Evolutionary conservation across 1,140 invertebrate genomes (phyloP), one percentile per base, ranked within the genome.

Genomic region (Drosophila ironensis): DNA sequence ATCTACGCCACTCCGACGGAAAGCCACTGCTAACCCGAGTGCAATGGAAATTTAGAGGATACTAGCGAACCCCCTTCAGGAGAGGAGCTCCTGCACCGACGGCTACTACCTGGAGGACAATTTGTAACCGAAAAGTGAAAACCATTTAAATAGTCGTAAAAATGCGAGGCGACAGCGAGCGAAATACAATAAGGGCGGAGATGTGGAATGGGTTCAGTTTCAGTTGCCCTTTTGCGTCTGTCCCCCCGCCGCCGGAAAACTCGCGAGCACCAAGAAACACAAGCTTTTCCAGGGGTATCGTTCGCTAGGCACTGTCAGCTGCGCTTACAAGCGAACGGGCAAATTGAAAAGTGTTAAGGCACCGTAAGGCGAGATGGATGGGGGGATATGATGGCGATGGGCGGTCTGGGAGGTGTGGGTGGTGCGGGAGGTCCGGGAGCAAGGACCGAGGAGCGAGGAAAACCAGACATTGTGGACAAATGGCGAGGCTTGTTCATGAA

Each of bases 61-160:
- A 41, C 28, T n/a, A n/a, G n/a, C 17, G 11, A 11, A 16, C 19
- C 54, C 20, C 11, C 35, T 24, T 41, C 27, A 24, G 14, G n/a
- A n/a, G n/a, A n/a, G n/a, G n/a, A n/a, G n/a, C 2, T 27, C 28
- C 8, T 22, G 6, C 11, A 12, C 24, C 24, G 19, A 4, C 9
- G 16, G 38, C 22, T 48, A 56, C 28, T 48, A 52, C 72, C 45
- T 66, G 67, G 19, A 45, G 35, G 69, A 70, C 54, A 84, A 84
- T 73, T 84, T 77, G 73, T 63, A 73, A 53, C 50, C 56, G 78
- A 76, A 84, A 70, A 53, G 77, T 64, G 63, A 72, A 84, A 82
- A 71, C 73, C 78, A 84, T 84, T 84, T 77, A 84, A 84, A 84
- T 67, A 67, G 73, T 71, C 78, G 78, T 84, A 84, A 78, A 84